phyloP scores from a whole-genome alignment of 2,113 vertebrate genomes.

The Noctilio leporinus region DNA sequence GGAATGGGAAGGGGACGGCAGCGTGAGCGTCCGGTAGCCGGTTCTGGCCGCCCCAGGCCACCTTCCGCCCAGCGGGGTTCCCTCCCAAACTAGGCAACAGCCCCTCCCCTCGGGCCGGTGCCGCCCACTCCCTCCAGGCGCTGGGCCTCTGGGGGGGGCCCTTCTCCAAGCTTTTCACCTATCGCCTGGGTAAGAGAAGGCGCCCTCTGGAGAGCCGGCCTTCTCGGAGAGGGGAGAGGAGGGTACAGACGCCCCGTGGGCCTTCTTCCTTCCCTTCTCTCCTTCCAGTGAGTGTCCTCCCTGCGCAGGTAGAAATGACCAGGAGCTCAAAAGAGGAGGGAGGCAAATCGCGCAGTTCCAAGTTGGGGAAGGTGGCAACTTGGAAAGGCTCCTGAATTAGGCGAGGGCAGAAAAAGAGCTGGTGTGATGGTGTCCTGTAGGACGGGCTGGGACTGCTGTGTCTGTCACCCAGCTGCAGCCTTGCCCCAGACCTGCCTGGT shows the following conservation, averaged over 20 bases:
- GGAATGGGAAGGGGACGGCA: not conserved
- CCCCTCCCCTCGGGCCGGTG: slow-evolving; percentile 1
- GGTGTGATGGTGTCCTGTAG: rapidly evolving
- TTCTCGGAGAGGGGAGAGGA: not conserved
- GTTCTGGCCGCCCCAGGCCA: not conserved
- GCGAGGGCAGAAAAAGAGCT: not conserved
- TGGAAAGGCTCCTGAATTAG: not conserved
- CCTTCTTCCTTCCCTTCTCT: not conserved
- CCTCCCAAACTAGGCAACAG: not conserved
- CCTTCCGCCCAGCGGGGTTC: not conserved
- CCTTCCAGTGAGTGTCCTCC: not conserved
- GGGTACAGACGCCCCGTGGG: not conserved
- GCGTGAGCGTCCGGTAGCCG: not conserved
- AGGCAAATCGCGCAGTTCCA: not conserved
- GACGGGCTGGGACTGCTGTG: rapidly evolving
- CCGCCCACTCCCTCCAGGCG: not conserved
- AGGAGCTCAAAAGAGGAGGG: not conserved
- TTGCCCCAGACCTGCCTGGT: not conserved
- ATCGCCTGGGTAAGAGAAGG: not conserved
- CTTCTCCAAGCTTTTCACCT: not conserved
- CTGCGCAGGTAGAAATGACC: not conserved
- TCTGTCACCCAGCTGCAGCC: not conserved
- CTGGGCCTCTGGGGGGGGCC: not conserved
- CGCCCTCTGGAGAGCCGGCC: not conserved
- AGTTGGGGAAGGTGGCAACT: not conserved